These are phyloP conservation scores for Forbesichthys agassizii DNA, from an alignment of 2,113 vertebrate species.

Conservation along the genomic window DNA sequence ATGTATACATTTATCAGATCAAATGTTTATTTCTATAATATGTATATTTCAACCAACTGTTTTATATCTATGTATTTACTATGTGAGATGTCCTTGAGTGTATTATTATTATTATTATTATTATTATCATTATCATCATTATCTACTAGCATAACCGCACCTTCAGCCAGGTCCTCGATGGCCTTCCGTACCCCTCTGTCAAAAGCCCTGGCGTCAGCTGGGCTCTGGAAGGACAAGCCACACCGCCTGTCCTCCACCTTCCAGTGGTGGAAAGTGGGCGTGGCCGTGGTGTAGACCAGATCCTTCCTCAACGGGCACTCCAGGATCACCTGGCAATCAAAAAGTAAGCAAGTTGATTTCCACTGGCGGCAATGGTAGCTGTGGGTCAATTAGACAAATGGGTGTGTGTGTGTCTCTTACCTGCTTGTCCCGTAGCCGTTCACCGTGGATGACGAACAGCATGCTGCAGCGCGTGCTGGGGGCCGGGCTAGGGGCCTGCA, in stretches of 20 bases:
- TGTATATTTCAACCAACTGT: too few relatives aligned
- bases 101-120: too few relatives aligned
- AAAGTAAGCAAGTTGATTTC: conserved; percentile 13
- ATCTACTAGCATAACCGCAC: conserved; percentile 66
- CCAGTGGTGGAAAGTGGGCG: conserved; percentile 99
- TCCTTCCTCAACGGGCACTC: conserved; percentile 97
- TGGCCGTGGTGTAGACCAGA: conserved; percentile 97
- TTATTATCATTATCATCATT: too few relatives aligned
- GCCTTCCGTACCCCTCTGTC: conserved; percentile 97
- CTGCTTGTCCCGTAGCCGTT: conserved; percentile 97
- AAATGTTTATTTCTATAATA: too few relatives aligned
- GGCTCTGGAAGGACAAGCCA: conserved; percentile 96
- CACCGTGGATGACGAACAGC: conserved; percentile 96
- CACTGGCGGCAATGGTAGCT: background rate
- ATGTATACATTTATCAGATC: too few relatives aligned
- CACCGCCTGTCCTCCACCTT: conserved; percentile 95
- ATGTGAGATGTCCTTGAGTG: too few relatives aligned
- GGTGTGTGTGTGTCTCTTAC: conserved; percentile 66
- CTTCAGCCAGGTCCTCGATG: conserved; percentile 97
- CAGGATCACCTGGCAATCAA: conserved; percentile 86
- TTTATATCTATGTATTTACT: too few relatives aligned
- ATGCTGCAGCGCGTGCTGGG: conserved; percentile 69
- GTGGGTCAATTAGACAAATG: too few relatives aligned
- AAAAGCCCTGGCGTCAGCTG: conserved; percentile 94
- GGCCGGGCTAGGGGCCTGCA: conserved; percentile 73